phyloP scores from a whole-genome alignment of 2,113 vertebrate genomes.

The Sterna hirundo region DNA sequence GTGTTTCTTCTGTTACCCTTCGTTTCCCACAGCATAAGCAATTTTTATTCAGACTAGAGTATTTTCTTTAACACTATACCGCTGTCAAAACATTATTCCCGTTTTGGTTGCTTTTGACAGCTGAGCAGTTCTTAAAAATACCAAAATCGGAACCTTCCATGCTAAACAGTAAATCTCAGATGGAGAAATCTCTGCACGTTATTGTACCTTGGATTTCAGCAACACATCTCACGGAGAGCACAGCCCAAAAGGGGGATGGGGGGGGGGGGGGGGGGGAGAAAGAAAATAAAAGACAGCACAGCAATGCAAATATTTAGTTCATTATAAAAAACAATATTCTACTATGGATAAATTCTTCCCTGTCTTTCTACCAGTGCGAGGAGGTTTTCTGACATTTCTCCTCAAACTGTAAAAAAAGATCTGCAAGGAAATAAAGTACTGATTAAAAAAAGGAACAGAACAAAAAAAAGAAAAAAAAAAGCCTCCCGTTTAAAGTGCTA shows the following conservation, averaged over 20 bases:
- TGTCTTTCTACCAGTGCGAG: neutral
- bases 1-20: conserved; percentile 80
- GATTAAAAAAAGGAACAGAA: neutral
- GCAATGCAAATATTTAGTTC: conserved; percentile 14
- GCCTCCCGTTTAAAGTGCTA: neutral
- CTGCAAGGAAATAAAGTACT: neutral
- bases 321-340: neutral
- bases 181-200: conserved; percentile 64
- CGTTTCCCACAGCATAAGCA: conserved; percentile 79
- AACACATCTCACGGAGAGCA: conserved; percentile 1
- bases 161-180: conserved; percentile 78
- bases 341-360: neutral
- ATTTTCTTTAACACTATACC: conserved; percentile 81
- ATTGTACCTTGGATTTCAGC: conserved; percentile 52
- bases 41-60: conserved; percentile 81
- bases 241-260: neutral
- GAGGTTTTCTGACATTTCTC: neutral
- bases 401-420: neutral
- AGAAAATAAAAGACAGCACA: conserved; percentile 20
- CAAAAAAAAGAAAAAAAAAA: neutral
- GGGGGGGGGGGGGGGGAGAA: too few species aligned
- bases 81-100: conserved; percentile 85
- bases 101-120: conserved; percentile 83
- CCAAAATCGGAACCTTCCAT: conserved; percentile 81
- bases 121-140: conserved; percentile 84